Evolutionary conservation across 2,888 invertebrate species (phyloP).

Genomic region (Anoncus sp.): DNA sequence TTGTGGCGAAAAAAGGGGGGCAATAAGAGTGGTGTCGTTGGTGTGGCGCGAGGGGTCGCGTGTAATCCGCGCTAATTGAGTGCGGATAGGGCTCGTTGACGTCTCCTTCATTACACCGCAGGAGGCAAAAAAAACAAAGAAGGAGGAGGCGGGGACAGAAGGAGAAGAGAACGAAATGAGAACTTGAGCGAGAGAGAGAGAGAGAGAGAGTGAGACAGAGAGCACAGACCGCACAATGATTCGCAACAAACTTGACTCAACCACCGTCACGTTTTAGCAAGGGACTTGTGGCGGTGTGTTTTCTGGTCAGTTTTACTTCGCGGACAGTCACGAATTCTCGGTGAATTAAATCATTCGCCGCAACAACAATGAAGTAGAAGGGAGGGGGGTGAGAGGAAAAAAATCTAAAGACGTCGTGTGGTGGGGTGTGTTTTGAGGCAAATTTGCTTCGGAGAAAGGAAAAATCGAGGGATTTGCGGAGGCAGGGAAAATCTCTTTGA

Average conservation of each 20-base stretch:
- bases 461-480: constrained; percentile 26
- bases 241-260: constrained; percentile 60
- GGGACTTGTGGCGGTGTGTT: constrained; percentile 38
- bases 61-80: constrained; percentile 81
- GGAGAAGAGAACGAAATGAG: constrained; percentile 18
- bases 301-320: constrained; percentile 46
- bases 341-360: constrained; percentile 57
- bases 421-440: constrained; percentile 21
- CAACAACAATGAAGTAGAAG: constrained; percentile 37
- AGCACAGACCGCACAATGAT: constrained; percentile 64
- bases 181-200: constrained; percentile 36
- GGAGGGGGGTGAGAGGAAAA: constrained; percentile 19
- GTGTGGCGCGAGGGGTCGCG: constrained; percentile 68
- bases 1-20: constrained; percentile 10
- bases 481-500: constrained; percentile 33
- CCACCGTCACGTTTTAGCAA: constrained; percentile 61
- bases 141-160: constrained; percentile 33
- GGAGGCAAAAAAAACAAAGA: constrained; percentile 59
- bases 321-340: constrained; percentile 51
- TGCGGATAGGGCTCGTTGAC: constrained; percentile 81
- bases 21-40: constrained; percentile 47
- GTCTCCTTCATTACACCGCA: constrained; percentile 80
- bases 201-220: constrained; percentile 39
- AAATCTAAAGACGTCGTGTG: constrained; percentile 34
- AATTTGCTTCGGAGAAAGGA: constrained; percentile 40